phyloP scores from a whole-genome alignment of 2,797 vertebrate species.

The Melanotaenia nigrans region DNA sequence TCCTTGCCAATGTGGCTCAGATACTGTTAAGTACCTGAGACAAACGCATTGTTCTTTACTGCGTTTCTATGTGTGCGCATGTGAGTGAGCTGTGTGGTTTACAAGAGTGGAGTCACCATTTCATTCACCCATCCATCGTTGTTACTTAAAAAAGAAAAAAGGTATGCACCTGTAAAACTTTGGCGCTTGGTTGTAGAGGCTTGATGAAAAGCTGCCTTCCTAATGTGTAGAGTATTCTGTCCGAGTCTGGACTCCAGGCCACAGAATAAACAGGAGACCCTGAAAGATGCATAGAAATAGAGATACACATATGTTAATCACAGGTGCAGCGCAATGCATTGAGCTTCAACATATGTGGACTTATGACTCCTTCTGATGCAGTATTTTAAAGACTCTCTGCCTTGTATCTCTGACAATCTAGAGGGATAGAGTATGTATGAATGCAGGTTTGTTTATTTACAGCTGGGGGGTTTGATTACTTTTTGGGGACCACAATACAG shows the following conservation, averaged over 20 bases:
- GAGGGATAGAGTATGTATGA: slow-evolving; percentile 16
- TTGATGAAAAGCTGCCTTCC: slow-evolving; percentile 94
- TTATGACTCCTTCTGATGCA: slow-evolving; percentile 1
- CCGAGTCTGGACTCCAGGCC: slow-evolving; percentile 93
- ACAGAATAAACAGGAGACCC: slow-evolving; percentile 94
- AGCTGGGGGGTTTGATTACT: not conserved
- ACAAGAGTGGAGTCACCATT: not conserved
- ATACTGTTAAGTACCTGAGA: not conserved
- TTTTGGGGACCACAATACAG: not conserved
- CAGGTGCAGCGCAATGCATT: slow-evolving; percentile 4
- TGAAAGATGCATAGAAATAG: slow-evolving; percentile 63
- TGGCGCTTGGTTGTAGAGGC: slow-evolving; percentile 93
- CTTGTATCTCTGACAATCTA: slow-evolving; percentile 5
- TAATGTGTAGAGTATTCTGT: slow-evolving; percentile 93
- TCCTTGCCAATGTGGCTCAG: not conserved
- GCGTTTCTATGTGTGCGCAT: not conserved
- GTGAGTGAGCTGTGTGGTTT: not conserved
- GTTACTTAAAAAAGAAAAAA: not conserved
- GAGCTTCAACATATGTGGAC: not conserved
- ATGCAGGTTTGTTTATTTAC: slow-evolving; percentile 3
- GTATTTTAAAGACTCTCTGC: not conserved
- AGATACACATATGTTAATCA: slow-evolving; percentile 22
- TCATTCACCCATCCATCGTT: not conserved
- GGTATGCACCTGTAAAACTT: slow-evolving; percentile 89
- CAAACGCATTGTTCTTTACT: not conserved